Percentiles rank a stretch among this genome's conserved stretches.
These are phyloP conservation scores for Oreochromis mossambicus DNA, from an alignment of 2,797 vertebrate species.

Conservation along the genomic window DNA sequence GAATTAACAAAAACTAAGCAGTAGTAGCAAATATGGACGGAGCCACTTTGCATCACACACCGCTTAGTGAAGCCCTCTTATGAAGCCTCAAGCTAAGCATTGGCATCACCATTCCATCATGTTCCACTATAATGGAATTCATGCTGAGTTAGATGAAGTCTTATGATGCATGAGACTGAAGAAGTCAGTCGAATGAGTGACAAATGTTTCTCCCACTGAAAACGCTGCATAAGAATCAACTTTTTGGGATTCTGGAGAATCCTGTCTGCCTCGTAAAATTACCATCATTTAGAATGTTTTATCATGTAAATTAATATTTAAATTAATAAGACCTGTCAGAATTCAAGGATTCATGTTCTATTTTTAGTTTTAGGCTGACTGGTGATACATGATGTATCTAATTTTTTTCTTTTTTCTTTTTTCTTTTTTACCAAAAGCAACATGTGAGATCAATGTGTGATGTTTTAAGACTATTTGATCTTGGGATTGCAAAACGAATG, in stretches of 20 bases:
- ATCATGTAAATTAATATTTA: not conserved
- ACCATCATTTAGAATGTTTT: not conserved
- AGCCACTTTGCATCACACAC: not conserved
- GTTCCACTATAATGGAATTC: not conserved
- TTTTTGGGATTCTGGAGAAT: not conserved
- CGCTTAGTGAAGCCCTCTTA: not conserved
- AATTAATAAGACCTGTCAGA: not conserved
- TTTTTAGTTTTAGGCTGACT: not conserved
- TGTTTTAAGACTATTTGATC: not conserved
- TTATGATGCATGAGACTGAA: not conserved
- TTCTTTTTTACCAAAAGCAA: not conserved
- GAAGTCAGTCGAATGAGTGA: not conserved
- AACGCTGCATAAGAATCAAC: not conserved
- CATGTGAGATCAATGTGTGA: not conserved
- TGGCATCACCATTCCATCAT: not conserved
- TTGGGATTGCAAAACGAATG: not conserved
- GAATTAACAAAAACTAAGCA: not conserved
- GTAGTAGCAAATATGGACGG: not conserved
- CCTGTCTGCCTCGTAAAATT: not conserved
- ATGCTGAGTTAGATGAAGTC: not conserved
- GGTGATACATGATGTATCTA: not conserved
- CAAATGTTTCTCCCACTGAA: not conserved
- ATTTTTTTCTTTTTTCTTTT: accelerated
- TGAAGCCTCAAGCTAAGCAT: not conserved
- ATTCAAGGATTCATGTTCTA: not conserved